Percentiles rank a stretch among this genome's conserved stretches.
Conservation (phyloP, 1,140 invertebrate genomes). For the Bombus polaris region DNA sequence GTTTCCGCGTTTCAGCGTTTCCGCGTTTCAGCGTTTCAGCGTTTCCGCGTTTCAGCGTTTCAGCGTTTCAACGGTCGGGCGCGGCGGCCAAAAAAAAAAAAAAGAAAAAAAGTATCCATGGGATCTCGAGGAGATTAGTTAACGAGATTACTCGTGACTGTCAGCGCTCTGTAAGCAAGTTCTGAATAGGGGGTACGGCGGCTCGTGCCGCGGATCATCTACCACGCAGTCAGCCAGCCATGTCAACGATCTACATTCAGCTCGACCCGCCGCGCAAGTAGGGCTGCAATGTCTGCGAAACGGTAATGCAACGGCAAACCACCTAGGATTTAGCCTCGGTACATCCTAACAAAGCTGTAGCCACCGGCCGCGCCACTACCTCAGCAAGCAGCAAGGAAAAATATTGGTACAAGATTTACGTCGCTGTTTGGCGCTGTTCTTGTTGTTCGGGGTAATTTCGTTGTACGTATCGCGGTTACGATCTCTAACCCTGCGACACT, state of each 20-base stretch:
- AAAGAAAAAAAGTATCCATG: background rate
- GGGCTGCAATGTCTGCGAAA: conserved; percentile 39
- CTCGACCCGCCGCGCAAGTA: conserved; percentile 1
- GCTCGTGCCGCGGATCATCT: conserved; percentile 30
- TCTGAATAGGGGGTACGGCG: conserved; percentile 30
- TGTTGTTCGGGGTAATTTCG: background rate
- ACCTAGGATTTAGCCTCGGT: conserved; percentile 34
- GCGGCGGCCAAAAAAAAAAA: too few species aligned
- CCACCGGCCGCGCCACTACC: background rate
- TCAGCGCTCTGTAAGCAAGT: conserved; percentile 43
- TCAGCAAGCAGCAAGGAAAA: background rate
- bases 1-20: too few species aligned
- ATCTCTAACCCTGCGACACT: too few species aligned
- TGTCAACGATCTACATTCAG: conserved; percentile 41
- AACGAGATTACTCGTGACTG: conserved; percentile 44
- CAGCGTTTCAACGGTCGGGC: too few species aligned
- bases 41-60: too few species aligned
- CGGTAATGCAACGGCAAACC: conserved; percentile 54
- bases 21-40: too few species aligned
- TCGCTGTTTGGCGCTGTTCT: background rate
- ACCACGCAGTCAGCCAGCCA: conserved; percentile 35
- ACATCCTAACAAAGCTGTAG: conserved; percentile 18
- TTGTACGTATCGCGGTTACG: background rate
- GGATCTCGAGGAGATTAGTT: conserved; percentile 36
- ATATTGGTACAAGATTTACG: conserved; percentile 24